Evolutionary conservation across 2,797 vertebrate species (phyloP).

Genomic region (Salarias fasciatus): DNA sequence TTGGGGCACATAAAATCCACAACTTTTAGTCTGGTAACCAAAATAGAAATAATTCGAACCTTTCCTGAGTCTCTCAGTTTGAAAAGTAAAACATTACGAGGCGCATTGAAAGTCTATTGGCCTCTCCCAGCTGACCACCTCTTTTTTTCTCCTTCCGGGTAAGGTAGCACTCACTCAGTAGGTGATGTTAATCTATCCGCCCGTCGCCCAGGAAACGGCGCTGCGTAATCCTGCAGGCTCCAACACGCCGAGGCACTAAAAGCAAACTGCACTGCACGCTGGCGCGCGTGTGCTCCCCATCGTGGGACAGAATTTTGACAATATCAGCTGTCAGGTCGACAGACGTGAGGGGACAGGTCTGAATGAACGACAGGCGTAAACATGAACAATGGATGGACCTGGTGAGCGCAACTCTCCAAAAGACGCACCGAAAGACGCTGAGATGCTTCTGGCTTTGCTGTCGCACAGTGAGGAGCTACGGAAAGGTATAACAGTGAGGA

Average conservation of each 20-base stretch:
- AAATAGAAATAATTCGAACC: no score
- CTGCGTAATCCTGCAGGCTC: slow-evolving; percentile 64
- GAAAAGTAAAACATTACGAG: neutral
- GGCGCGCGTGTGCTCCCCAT: neutral
- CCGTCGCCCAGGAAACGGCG: slow-evolving; percentile 74
- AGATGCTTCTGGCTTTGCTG: slow-evolving; percentile 86
- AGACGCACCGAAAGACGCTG: slow-evolving; percentile 73
- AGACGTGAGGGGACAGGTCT: neutral
- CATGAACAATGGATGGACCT: slow-evolving; percentile 82
- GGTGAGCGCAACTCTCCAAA: slow-evolving; percentile 78
- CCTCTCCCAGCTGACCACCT: slow-evolving; percentile 22
- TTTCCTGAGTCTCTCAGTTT: no score
- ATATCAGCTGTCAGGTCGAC: neutral
- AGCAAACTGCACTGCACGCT: slow-evolving; percentile 34
- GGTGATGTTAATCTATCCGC: slow-evolving; percentile 74
- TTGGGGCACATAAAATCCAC: no score
- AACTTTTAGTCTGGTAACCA: no score
- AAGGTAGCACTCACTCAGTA: slow-evolving; percentile 30
- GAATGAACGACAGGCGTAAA: slow-evolving; percentile 41
- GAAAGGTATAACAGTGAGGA: slow-evolving; percentile 79
- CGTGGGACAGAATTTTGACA: neutral
- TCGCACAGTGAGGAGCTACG: slow-evolving; percentile 83
- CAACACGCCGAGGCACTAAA: slow-evolving; percentile 32
- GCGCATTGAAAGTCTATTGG: slow-evolving; percentile 19
- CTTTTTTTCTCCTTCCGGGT: slow-evolving; percentile 61